phyloP scores from a whole-genome alignment of 2,113 vertebrate genomes.

The Lepisosteus oculatus region DNA sequence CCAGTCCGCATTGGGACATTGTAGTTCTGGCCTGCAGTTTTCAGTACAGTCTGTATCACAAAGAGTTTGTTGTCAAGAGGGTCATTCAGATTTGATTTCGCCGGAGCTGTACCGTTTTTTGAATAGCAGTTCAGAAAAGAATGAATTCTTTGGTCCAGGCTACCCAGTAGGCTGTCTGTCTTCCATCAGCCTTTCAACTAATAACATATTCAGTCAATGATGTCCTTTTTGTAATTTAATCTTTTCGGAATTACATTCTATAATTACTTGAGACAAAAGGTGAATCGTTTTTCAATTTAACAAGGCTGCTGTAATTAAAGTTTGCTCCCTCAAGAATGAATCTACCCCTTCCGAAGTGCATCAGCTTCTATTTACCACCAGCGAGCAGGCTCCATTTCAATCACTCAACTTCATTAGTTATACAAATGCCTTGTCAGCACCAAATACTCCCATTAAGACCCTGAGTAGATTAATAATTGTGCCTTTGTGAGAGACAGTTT shows the following conservation, averaged over 20 bases:
- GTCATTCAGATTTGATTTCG: too few relatives aligned
- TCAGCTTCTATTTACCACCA: constrained; percentile 31
- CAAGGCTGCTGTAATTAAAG: constrained; percentile 30
- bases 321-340: constrained; percentile 24
- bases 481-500: background rate
- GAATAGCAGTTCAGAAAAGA: too few relatives aligned
- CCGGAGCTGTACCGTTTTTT: too few relatives aligned
- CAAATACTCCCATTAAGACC: background rate
- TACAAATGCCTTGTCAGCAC: background rate
- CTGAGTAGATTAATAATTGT: constrained; percentile 1
- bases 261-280: constrained; percentile 56
- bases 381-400: background rate
- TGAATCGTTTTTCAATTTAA: constrained; percentile 49
- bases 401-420: background rate
- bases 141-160: background rate
- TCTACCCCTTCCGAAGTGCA: constrained; percentile 16
- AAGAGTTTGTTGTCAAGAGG: too few relatives aligned
- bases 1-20: too few relatives aligned
- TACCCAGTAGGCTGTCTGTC: background rate
- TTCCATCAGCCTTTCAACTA: constrained; percentile 21
- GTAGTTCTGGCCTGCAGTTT: too few relatives aligned
- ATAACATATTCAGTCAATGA: constrained; percentile 14
- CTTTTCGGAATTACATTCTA: constrained; percentile 45
- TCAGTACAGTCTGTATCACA: too few relatives aligned
- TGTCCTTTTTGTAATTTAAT: constrained; percentile 47